Conservation (phyloP, 2,797 vertebrate genomes). For the Periparus ater region DNA sequence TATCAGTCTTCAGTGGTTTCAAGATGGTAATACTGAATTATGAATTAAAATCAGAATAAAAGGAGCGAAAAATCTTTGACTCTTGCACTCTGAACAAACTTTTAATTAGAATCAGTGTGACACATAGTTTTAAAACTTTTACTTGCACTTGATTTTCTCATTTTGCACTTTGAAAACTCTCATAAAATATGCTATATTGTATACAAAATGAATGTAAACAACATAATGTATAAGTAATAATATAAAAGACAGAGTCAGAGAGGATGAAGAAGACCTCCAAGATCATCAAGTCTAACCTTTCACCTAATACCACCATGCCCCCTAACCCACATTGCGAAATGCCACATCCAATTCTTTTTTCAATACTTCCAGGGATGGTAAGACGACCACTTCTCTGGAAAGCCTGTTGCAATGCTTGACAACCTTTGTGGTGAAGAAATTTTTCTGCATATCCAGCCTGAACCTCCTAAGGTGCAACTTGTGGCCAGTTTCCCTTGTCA, state of each 20-base stretch:
- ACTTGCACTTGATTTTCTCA: not conserved
- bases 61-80: not conserved
- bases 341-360: not conserved
- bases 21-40: not conserved
- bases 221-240: not conserved
- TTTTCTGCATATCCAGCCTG: not conserved
- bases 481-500: not conserved
- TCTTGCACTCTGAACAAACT: not conserved
- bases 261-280: not conserved
- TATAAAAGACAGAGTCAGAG: not conserved
- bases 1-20: not conserved
- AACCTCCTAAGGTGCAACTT: not conserved
- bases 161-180: not conserved
- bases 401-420: not conserved
- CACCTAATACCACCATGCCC: not conserved
- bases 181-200: not conserved
- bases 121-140: not conserved
- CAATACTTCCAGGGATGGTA: not conserved
- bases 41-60: constrained; percentile 29
- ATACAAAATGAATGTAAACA: not conserved
- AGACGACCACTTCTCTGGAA: too few relatives aligned
- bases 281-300: not conserved
- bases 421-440: not conserved
- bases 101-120: not conserved
- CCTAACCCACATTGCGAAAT: not conserved